Evolutionary conservation across 2,797 vertebrate species (phyloP), one percentile per base, ranked within the genome.

Genomic region (Lutjanus argentimaculatus): DNA sequence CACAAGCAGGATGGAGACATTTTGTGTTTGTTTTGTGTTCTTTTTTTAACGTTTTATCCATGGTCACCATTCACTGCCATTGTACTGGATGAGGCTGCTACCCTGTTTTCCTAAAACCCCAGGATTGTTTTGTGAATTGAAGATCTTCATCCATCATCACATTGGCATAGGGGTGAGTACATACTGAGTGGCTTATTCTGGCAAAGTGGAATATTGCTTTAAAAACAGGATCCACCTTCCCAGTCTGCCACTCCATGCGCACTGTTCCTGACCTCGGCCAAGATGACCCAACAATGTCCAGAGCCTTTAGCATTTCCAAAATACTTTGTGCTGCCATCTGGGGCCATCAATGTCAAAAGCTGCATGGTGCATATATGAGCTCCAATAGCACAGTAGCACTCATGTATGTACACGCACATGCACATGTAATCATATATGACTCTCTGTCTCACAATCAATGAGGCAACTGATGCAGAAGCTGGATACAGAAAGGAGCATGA

Each of bases 371-470:
- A n/a, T 30, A 30, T 11, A 70, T 78, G 15, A 57, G 22, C 59
- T 75, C 36, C 10, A 51, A 4, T 21, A 62, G 14, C 48, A 52
- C 66, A 49, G 42, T 52, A 61, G 67, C 43, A 82, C 73, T 67
- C 65, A 62, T 75, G 80, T 59, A 57, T 68, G 46, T 59, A n/a
- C n/a, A n/a, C n/a, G n/a, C n/a, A 5, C 25, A 69, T 51, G 21
- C 52, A 68, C 36, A 72, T 45, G 56, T 48, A 53, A 86, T 86
- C 83, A 83, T 82, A 48, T 73, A 75, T 85, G 69, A 91, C 80
- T 87, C 52, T 75, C 67, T 53, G 36, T 57, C 49, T 80, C 63
- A 19, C 14, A 84, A 79, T 91, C 85, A 87, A 89, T 88, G 77
- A 62, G 52, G 76, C 72, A 87, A 84, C 75, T 83, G 66, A 82